Base-by-base conservation (phyloP, 2,888 invertebrate species). In the Galerucella pusilla region DNA sequence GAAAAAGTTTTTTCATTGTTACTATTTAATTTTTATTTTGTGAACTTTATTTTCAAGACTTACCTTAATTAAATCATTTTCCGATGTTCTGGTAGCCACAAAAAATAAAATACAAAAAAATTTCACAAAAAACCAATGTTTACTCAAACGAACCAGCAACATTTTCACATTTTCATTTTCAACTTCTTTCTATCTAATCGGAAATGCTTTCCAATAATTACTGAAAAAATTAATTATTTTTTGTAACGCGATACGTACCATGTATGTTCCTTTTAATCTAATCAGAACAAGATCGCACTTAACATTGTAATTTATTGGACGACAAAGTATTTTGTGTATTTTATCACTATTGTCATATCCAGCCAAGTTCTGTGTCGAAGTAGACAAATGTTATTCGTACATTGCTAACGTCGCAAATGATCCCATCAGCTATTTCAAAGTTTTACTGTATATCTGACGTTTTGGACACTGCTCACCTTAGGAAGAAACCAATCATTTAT, bases 241-340 rank as follows among this genome's bases (percentile, higher is more conserved):
- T 70, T 68, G 69, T 73, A 64, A 71, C 71, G 71, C 52, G 69
- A 49, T 59, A n/a, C 69, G 72, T 73, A 63, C 69, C 75, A 52
- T 52, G 71, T 77, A 75, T 77, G 76, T 70, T 42, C 7, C 14
- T 65, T 20, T 60, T 77, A 77, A 78, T 78, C 78, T 78, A 67
- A 78, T 78, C 78, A 73, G 73, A 71, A 67, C 12, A 14, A 35
- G 28, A 35, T 35, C 25, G 3, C 11, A 35, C 61, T 61, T 12
- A 10, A 61, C 35, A 61, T 7, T 12, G 11, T 61, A 61, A 61
- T 61, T 61, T 61, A 35, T 61, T 61, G 61, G 61, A 35, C 16
- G n/a, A 28, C 7, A 61, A 61, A 25, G 61, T 5, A 25, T 60
- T 20, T 60, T 7, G 3, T 20, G 10, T 35, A n/a, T 61, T 61